These are phyloP conservation scores for Lates japonicus DNA, from an alignment of 2,797 vertebrate species.

Conservation along the genomic window DNA sequence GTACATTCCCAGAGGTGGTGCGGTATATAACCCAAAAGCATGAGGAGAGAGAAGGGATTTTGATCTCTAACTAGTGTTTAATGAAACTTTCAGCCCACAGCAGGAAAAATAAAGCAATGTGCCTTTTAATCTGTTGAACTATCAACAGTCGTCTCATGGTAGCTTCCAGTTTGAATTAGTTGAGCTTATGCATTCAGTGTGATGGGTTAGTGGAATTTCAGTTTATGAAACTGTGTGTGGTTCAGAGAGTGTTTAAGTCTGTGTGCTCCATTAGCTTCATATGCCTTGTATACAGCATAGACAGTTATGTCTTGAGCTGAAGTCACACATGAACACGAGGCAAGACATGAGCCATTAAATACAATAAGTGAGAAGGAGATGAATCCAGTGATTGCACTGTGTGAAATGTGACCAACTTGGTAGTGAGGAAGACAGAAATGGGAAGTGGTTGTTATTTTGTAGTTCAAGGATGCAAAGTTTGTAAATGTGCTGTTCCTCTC, in stretches of 20 bases:
- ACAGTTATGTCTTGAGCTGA: constrained; percentile 19
- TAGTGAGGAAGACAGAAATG: not conserved
- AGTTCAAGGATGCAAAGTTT: not conserved
- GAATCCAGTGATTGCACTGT: constrained; percentile 49
- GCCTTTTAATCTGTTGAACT: constrained; percentile 75
- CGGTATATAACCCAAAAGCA: constrained; percentile 13
- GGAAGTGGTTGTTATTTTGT: not conserved
- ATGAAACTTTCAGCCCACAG: constrained; percentile 42
- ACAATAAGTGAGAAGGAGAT: constrained; percentile 11
- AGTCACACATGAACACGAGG: constrained; percentile 26
- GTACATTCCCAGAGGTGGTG: constrained; percentile 20
- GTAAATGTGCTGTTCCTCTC: not conserved
- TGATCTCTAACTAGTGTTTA: constrained; percentile 37
- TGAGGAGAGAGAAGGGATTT: not conserved
- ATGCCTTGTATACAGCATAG: constrained; percentile 35
- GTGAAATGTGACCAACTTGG: constrained; percentile 23
- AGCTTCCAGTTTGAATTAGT: constrained; percentile 43
- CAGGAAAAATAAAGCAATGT: constrained; percentile 47
- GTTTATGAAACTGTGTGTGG: constrained; percentile 1
- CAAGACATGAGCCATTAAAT: not conserved
- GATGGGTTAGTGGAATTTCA: constrained; percentile 21
- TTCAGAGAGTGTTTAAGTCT: not conserved
- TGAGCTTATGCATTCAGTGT: constrained; percentile 48
- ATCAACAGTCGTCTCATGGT: constrained; percentile 76
- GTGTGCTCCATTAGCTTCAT: constrained; percentile 6